Conservation (phyloP, 2,113 vertebrate species). For the Rhodinocichla rosea region DNA sequence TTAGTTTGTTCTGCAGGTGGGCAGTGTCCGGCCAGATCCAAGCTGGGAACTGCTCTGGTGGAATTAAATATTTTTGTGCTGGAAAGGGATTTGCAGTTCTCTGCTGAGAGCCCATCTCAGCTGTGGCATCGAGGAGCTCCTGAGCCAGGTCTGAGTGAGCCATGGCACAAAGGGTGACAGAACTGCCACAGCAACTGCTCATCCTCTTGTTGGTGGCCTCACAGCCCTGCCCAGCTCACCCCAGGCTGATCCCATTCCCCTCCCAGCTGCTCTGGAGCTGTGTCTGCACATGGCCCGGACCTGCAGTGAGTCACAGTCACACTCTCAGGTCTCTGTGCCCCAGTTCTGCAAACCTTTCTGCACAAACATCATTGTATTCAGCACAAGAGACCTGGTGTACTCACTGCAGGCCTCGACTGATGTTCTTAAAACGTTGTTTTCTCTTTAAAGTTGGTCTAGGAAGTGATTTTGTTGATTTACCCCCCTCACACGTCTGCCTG, state of each 20-base stretch:
- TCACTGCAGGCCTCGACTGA: not conserved
- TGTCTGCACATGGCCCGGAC: accelerated
- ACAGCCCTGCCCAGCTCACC: not conserved
- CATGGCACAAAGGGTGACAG: accelerated
- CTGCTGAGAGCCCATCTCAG: not conserved
- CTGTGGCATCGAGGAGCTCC: not conserved
- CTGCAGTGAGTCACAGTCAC: not conserved
- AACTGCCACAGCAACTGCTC: not conserved
- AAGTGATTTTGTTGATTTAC: not conserved
- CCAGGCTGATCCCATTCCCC: not conserved
- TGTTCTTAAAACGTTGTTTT: not conserved
- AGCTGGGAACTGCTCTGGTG: not conserved
- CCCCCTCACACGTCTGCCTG: accelerated
- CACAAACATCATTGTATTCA: not conserved
- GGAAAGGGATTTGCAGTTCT: not conserved
- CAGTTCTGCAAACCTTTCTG: not conserved
- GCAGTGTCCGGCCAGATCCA: not conserved
- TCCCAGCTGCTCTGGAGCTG: not conserved
- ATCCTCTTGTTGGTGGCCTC: not conserved
- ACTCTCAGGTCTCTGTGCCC: not conserved
- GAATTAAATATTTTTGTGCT: not conserved
- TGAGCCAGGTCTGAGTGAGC: not conserved
- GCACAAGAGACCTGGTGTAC: not conserved
- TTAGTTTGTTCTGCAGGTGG: not conserved
- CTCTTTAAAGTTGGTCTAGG: not conserved